Conservation (phyloP, 2,113 vertebrate species). For the Falcunculus frontatus region DNA sequence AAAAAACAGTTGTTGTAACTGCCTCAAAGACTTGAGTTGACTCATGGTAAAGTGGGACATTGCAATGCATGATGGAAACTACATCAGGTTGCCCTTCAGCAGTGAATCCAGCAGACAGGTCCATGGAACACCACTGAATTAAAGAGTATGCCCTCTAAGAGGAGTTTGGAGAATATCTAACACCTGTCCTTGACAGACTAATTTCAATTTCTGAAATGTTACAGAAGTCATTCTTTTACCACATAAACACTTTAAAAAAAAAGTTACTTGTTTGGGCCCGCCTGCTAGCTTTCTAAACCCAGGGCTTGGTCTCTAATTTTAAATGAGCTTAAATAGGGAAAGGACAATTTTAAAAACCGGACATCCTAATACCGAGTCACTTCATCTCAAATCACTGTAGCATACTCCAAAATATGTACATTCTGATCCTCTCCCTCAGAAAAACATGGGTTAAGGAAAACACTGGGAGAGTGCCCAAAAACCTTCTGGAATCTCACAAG, state of each 20-base stretch:
- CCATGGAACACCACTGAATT: background rate
- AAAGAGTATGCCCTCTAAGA: background rate
- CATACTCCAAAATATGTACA: background rate
- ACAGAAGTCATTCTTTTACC: background rate
- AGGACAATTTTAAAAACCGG: background rate
- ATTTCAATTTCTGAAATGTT: background rate
- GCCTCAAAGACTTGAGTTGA: background rate
- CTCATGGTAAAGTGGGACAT: background rate
- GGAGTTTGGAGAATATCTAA: background rate
- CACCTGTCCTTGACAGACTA: background rate
- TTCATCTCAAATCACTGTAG: background rate
- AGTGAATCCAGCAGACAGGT: background rate
- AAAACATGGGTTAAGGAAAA: background rate
- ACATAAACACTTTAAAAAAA: background rate
- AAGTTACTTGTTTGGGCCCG: background rate
- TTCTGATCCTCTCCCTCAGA: background rate
- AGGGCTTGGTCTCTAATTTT: background rate
- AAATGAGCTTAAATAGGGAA: background rate
- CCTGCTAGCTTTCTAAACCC: background rate
- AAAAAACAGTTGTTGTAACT: background rate
- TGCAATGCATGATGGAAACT: background rate
- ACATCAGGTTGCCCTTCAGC: background rate
- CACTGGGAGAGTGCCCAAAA: background rate
- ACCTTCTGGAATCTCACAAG: background rate
- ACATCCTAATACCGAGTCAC: background rate